Base-by-base conservation (phyloP, 35 echinoderm and acorn worm species). In the Lytechinus pictus region DNA sequence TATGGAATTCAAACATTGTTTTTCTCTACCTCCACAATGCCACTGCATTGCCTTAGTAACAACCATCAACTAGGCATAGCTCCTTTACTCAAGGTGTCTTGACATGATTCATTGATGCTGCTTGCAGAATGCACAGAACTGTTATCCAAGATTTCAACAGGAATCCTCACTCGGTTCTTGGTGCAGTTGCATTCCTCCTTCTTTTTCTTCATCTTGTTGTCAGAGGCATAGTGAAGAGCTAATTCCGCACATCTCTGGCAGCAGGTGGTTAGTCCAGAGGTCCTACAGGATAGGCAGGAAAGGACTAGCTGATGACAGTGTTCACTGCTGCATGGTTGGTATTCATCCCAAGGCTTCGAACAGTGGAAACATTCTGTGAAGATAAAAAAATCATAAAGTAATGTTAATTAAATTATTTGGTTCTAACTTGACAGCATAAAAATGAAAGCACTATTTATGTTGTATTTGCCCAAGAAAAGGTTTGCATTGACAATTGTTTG, bases 301-400 rank as follows among this genome's bases (percentile, higher is more conserved):
- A 97, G 61, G 57, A 97, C 97, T 14, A 96, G 94, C 66, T 97
- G 97, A 87, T 97, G 97, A 87, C 97, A 97, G 88, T 97, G 97
- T 52, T 87, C 8, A 27, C 95, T 96, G 87, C 52, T 96, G 88
- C 97, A 97, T 2, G 97, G 95, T 56, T 95, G 93, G 94, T 97
- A 97, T 51, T 94, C 24, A 52, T 97, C 97, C 79, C 91, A 97
- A 54, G 95, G 86, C 44, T 94, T 89, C 12, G 11, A 56, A 58
- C 97, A 97, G 93, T 97, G 94, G 66, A 94, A 96, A 57, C 97
- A 97, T 29, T 91, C 97, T 97, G 95, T 24, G 52, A 54, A 95
- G 54, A 89, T 28, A 96, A 21, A 13, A 11, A 3, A 96, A 61
- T 44, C 33, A 44, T 44, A 44, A 44, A 44, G 33, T 44, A 44